Percentiles rank a stretch among this genome's conserved stretches.
Evolutionary conservation across 2,113 vertebrate genomes (phyloP).

Genomic region (Platysternon megacephalum): DNA sequence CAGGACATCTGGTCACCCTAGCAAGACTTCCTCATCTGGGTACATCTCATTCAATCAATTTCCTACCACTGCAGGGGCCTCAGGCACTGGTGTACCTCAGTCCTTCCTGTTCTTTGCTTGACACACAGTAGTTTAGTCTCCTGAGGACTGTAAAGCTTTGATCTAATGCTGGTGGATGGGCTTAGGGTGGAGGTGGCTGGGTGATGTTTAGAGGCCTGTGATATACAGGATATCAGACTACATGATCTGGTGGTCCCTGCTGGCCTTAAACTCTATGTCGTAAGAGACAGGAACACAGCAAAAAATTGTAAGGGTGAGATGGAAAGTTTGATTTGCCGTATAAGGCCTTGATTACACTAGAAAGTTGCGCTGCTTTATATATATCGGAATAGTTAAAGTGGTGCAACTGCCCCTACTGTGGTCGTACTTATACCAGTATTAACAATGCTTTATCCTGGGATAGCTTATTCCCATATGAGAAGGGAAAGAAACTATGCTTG

Average conservation of each 20-base stretch:
- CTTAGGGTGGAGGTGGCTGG: neutral
- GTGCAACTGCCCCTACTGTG: no score
- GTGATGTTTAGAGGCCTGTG: neutral
- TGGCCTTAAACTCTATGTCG: neutral
- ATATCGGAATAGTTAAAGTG: no score
- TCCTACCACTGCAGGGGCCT: neutral
- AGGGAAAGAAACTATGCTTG: no score
- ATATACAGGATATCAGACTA: neutral
- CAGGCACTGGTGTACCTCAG: no score
- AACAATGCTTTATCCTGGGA: no score
- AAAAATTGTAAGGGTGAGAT: neutral
- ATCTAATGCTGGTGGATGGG: neutral
- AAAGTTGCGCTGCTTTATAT: neutral
- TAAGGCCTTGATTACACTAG: neutral
- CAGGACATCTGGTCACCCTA: neutral
- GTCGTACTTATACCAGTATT: no score
- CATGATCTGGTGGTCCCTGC: neutral
- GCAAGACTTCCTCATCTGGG: neutral
- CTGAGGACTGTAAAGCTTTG: neutral
- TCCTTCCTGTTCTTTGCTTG: neutral
- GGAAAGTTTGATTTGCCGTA: neutral
- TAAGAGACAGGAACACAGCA: neutral
- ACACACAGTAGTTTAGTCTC: neutral
- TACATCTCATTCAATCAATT: neutral
- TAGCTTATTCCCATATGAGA: no score